These are phyloP conservation scores for Microchrysa polita DNA, from an alignment of 2,888 invertebrate species.

Conservation along the genomic window DNA sequence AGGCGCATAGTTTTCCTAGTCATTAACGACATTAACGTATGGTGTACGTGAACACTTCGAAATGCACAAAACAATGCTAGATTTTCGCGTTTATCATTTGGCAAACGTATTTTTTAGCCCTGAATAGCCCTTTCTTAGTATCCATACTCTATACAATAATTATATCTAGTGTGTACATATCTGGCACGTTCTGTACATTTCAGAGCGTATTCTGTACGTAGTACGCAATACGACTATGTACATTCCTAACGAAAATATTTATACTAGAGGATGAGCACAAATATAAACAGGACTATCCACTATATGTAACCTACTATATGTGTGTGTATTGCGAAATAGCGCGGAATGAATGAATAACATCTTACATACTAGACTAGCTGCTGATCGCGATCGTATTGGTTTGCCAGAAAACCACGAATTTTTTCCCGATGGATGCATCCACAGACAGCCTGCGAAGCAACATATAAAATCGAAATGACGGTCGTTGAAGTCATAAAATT, in stretches of 20 bases:
- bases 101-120: constrained; percentile 26
- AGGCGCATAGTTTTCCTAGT: constrained; percentile 1
- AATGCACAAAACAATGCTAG: constrained; percentile 20
- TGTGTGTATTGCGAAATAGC: constrained; percentile 24
- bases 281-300: too few species aligned
- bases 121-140: constrained; percentile 5
- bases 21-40: neutral
- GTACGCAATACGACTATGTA: neutral
- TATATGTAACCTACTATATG: neutral
- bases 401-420: constrained; percentile 10
- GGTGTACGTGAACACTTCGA: neutral
- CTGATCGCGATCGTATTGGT: neutral
- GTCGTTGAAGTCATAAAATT: constrained; percentile 33
- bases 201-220: neutral
- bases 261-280: neutral
- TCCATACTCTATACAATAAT: too few species aligned
- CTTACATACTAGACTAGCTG: too few species aligned
- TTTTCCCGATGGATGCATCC: too few species aligned
- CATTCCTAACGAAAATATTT: neutral
- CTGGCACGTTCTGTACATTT: too few species aligned
- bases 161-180: too few species aligned
- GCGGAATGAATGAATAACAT: constrained; percentile 23
- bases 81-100: constrained; percentile 30
- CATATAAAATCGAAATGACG: constrained; percentile 28
- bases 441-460: constrained; percentile 2